A percentile compares a stretch with the other conserved stretches of the same genome.
phyloP scores from a whole-genome alignment of 1,140 invertebrate genomes.

The Halictus rubicundus region DNA sequence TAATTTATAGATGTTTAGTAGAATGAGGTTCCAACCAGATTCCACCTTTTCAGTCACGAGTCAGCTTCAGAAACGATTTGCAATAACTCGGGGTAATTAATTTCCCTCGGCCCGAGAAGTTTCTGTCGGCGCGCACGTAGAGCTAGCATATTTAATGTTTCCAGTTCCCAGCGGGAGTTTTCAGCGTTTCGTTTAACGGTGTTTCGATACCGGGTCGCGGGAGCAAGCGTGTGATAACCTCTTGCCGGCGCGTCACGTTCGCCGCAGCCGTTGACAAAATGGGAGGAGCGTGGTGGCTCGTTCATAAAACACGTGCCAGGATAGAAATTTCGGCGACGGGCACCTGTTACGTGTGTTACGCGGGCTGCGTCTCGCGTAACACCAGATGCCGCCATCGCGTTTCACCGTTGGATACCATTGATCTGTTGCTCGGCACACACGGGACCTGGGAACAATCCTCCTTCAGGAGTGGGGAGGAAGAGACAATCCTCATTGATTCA shows the following conservation, averaged over 20 bases:
- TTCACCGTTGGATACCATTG: not conserved
- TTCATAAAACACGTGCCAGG: conserved; percentile 59
- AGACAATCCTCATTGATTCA: no score
- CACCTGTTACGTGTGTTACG: conserved; percentile 68
- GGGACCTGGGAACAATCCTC: not conserved
- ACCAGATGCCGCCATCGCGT: conserved; percentile 20
- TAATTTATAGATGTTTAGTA: no score
- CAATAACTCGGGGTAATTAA: conserved; percentile 23
- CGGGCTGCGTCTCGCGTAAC: conserved; percentile 31
- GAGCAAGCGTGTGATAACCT: conserved; percentile 9
- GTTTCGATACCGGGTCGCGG: conserved; percentile 2
- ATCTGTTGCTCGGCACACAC: not conserved
- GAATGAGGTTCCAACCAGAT: no score
- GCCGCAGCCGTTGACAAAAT: conserved; percentile 61
- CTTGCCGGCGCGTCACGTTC: conserved; percentile 51
- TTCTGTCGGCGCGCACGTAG: not conserved
- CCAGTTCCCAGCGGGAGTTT: conserved; percentile 4
- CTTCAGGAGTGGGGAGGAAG: not conserved
- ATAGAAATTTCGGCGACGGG: conserved; percentile 40
- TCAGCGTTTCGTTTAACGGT: conserved; percentile 28
- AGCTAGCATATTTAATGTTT: conserved; percentile 11
- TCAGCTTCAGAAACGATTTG: not conserved
- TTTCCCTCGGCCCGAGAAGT: not conserved
- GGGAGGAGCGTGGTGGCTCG: conserved; percentile 9
- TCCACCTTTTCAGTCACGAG: not conserved